Conservation (phyloP, 2,797 vertebrate genomes). For the Smutsia temminckii region DNA sequence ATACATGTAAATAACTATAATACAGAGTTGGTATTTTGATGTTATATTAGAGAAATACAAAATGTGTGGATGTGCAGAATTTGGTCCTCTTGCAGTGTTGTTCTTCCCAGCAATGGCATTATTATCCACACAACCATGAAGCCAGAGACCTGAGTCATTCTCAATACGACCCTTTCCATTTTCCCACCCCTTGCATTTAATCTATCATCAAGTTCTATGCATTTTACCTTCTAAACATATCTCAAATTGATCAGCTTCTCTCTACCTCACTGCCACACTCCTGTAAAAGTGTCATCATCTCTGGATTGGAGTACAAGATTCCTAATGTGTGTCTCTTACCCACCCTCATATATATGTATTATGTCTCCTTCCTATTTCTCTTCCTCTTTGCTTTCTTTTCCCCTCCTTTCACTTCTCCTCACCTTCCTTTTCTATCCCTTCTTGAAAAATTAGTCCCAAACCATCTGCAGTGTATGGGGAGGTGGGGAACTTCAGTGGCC, state of each 20-base stretch:
- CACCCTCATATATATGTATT: background rate
- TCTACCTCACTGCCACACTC: background rate
- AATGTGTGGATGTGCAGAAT: background rate
- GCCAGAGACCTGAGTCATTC: background rate
- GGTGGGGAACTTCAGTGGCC: background rate
- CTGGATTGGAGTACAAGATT: background rate
- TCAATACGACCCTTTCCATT: background rate
- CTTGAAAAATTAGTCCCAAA: background rate
- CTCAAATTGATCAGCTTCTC: background rate
- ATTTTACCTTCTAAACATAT: background rate
- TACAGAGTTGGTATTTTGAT: background rate
- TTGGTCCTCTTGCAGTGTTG: background rate
- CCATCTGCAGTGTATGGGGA: background rate
- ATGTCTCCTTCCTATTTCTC: background rate
- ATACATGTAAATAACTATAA: background rate
- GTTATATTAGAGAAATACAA: background rate
- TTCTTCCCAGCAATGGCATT: background rate
- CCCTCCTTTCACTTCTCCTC: background rate
- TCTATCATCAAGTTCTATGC: background rate
- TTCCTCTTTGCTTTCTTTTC: background rate
- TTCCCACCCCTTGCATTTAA: background rate
- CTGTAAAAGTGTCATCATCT: background rate
- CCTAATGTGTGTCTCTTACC: background rate
- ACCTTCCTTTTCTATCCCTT: background rate
- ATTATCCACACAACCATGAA: background rate